A percentile compares a stretch with the other conserved stretches of the same genome.
Conservation (phyloP, 2,113 vertebrate genomes). For the Leptosomus discolor region DNA sequence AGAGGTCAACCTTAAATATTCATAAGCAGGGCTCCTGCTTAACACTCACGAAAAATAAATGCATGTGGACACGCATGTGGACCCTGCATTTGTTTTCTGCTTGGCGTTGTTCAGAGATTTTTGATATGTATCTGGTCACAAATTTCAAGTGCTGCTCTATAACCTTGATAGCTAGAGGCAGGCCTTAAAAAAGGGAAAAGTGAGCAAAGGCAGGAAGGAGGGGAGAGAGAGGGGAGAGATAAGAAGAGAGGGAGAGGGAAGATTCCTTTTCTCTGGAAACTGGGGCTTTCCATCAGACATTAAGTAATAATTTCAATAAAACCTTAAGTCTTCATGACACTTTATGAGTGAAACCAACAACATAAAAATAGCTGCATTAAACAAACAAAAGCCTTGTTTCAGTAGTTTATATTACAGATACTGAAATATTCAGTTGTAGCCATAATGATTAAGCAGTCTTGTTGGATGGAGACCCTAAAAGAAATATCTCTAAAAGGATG, state of each 20-base stretch:
- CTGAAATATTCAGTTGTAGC: not conserved
- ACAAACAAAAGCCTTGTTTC: not conserved
- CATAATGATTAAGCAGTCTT: not conserved
- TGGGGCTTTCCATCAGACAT: not conserved
- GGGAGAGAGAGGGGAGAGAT: not conserved
- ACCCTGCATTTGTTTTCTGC: not conserved
- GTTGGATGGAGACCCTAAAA: not conserved
- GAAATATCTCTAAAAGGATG: not conserved
- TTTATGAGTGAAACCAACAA: not conserved
- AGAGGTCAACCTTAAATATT: not conserved
- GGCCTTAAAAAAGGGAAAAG: not conserved
- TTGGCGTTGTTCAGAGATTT: not conserved
- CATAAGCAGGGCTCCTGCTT: not conserved
- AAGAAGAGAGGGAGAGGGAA: not conserved
- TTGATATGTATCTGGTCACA: not conserved
- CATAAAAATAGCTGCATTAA: not conserved
- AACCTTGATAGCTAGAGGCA: not conserved
- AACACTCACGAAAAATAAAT: not conserved
- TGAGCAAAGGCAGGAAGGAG: not conserved
- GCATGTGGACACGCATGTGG: too few relatives aligned
- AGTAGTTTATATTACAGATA: not conserved
- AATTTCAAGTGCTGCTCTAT: not conserved
- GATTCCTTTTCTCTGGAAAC: not conserved
- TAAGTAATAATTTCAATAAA: not conserved
- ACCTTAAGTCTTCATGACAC: not conserved